phyloP scores from a whole-genome alignment of 2,888 invertebrate genomes.

The Ormyrus labotus region DNA sequence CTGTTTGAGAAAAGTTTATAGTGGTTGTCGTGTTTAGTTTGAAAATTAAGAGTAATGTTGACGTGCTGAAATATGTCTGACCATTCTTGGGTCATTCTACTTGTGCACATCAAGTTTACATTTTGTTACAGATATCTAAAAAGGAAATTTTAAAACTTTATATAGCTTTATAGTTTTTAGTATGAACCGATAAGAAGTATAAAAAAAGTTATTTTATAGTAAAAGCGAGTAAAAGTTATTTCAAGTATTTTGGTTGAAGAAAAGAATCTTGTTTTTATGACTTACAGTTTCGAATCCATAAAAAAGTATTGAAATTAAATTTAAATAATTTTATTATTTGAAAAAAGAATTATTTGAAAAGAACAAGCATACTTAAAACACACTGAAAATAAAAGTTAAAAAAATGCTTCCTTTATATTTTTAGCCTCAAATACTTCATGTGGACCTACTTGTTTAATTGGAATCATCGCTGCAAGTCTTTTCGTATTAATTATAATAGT shows the following conservation, averaged over 20 bases:
- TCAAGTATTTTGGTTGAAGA: too few species aligned
- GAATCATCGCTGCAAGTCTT: constrained; percentile 74
- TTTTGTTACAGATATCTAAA: too few species aligned
- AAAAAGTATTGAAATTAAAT: background rate
- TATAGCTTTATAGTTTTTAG: background rate
- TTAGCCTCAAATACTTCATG: constrained; percentile 70
- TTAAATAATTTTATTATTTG: background rate
- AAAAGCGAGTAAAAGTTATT: too few species aligned
- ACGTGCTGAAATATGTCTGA: too few species aligned
- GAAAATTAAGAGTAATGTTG: too few species aligned
- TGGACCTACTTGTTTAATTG: constrained; percentile 76
- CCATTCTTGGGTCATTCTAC: too few species aligned
- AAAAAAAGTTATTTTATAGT: background rate
- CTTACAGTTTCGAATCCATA: too few species aligned
- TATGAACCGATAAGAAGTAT: background rate
- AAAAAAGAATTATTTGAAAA: background rate
- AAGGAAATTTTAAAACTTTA: background rate
- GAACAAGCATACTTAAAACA: too few species aligned
- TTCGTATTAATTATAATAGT: constrained; percentile 71
- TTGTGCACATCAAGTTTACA: too few species aligned
- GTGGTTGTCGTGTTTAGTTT: too few species aligned
- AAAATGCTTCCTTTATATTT: constrained; percentile 20
- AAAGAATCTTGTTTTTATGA: too few species aligned
- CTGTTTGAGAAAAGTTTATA: too few species aligned
- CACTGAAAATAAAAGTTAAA: background rate